These are phyloP conservation scores for Suricata suricatta DNA, from an alignment of 2,113 vertebrate genomes.

Conservation along the genomic window DNA sequence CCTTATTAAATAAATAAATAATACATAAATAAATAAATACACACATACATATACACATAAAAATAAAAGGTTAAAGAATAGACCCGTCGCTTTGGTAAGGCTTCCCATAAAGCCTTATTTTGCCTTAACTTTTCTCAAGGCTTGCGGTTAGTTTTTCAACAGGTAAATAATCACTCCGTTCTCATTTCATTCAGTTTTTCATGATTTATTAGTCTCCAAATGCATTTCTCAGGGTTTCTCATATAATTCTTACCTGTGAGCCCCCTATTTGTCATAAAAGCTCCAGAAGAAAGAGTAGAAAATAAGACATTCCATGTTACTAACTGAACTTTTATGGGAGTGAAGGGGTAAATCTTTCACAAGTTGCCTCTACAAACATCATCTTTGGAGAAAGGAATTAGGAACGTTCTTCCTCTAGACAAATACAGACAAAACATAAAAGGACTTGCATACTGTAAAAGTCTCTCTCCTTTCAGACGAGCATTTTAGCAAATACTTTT, in stretches of 20 bases:
- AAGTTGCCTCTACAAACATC: neutral
- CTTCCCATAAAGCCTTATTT: conserved; percentile 43
- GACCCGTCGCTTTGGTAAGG: neutral
- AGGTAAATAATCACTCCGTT: conserved; percentile 21
- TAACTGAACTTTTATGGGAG: neutral
- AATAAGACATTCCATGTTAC: conserved; percentile 24
- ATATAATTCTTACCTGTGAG: conserved; percentile 13
- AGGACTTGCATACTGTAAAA: neutral
- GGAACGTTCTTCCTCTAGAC: neutral
- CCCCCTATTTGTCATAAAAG: neutral
- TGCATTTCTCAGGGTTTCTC: neutral
- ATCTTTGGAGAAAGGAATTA: conserved; percentile 12
- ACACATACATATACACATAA: too few relatives aligned
- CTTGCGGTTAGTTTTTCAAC: conserved; percentile 32
- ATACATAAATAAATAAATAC: too few relatives aligned
- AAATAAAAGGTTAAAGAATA: neutral
- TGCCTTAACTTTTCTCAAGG: conserved; percentile 27
- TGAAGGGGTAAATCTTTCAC: conserved; percentile 10
- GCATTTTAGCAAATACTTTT: conserved; percentile 41
- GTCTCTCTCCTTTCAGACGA: neutral
- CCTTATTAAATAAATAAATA: too few relatives aligned
- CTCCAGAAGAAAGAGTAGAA: neutral
- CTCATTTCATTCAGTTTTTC: conserved; percentile 22
- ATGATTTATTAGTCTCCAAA: conserved; percentile 51
- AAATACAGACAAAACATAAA: conserved; percentile 54